These are phyloP conservation scores for Mastomys natalensis DNA, from an alignment of 2,113 vertebrate species.

Conservation along the genomic window DNA sequence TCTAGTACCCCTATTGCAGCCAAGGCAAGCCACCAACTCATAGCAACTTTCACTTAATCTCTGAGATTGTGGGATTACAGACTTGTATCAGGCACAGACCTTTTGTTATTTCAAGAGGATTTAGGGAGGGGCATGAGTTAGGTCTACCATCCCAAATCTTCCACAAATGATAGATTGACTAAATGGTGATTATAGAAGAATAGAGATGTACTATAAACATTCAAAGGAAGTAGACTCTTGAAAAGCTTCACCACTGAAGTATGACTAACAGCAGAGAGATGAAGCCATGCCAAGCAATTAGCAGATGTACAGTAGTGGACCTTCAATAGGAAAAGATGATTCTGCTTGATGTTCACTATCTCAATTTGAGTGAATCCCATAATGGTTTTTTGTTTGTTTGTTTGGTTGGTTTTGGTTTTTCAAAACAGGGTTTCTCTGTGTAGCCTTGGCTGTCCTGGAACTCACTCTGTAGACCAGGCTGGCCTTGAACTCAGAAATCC, in stretches of 20 bases:
- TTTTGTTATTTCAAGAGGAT: background rate
- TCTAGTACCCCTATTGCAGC: background rate
- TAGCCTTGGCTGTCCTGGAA: no score
- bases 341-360: no score
- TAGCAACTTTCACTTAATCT: background rate
- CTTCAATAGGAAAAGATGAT: background rate
- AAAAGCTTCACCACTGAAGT: conserved; percentile 28
- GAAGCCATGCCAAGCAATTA: conserved; percentile 6
- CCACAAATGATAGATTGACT: conserved; percentile 21
- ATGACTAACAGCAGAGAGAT: conserved; percentile 26
- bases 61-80: background rate
- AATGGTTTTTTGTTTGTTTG: no score
- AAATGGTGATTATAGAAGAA: conserved; percentile 49
- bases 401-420: no score
- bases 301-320: background rate
- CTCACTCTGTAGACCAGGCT: no score
- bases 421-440: no score
- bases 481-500: no score
- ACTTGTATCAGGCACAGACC: background rate
- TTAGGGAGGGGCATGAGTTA: conserved; percentile 17
- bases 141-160: background rate
- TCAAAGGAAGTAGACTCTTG: conserved; percentile 19
- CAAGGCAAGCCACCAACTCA: background rate
- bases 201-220: conserved; percentile 51
- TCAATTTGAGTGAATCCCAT: background rate